Evolutionary conservation across 1,140 invertebrate species (phyloP).

Genomic region (Pogonus chalceus): DNA sequence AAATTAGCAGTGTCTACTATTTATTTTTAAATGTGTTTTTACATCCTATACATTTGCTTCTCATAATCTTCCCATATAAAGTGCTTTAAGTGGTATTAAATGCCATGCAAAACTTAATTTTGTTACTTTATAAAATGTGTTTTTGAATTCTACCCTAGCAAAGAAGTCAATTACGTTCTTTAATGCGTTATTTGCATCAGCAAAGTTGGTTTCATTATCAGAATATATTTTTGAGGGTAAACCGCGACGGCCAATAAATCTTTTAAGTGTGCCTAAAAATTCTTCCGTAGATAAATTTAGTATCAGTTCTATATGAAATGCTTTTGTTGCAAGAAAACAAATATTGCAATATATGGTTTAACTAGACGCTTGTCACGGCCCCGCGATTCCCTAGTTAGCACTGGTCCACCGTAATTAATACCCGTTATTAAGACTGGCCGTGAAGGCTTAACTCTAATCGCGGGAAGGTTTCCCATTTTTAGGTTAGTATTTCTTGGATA

Average conservation of each 20-base stretch:
- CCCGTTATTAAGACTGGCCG: constrained; percentile 16
- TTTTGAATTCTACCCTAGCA: too few species aligned
- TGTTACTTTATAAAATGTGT: too few species aligned
- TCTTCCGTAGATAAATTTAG: constrained; percentile 17
- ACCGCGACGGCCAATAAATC: too few species aligned
- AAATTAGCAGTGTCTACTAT: too few species aligned
- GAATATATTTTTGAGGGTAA: constrained; percentile 25
- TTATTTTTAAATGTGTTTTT: too few species aligned
- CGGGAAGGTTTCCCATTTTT: constrained; percentile 18
- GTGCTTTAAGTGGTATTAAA: too few species aligned
- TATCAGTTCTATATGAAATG: constrained; percentile 25
- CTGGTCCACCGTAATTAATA: constrained; percentile 22
- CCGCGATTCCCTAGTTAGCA: too few species aligned
- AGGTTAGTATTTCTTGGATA: neutral
- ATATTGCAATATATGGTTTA: constrained; percentile 14
- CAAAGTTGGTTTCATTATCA: constrained; percentile 34
- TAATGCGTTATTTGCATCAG: too few species aligned
- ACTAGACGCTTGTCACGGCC: neutral
- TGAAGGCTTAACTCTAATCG: neutral
- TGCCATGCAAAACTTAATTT: too few species aligned
- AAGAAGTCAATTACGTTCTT: too few species aligned
- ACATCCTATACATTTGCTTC: too few species aligned
- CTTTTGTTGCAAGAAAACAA: constrained; percentile 24
- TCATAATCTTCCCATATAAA: too few species aligned
- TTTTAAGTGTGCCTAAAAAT: constrained; percentile 20